Conservation (phyloP, 2,888 invertebrate species). For the Lypha dubia region DNA sequence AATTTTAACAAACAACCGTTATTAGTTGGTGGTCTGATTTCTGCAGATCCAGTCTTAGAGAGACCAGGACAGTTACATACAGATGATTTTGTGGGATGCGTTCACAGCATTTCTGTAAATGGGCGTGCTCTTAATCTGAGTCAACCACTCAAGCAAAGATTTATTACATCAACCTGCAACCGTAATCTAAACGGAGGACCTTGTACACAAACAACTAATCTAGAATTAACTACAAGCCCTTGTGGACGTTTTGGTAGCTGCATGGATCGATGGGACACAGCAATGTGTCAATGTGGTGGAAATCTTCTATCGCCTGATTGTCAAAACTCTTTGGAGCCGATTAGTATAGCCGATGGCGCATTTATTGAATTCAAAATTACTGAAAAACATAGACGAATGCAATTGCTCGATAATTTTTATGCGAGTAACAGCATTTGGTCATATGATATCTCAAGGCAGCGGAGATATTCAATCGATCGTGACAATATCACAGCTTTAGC, state of each 20-base stretch:
- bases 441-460: slow-evolving; percentile 78
- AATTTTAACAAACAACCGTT: slow-evolving; percentile 95
- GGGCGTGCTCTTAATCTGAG: slow-evolving; percentile 92
- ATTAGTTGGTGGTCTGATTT: slow-evolving; percentile 92
- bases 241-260: slow-evolving; percentile 89
- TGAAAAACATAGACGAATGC: slow-evolving; percentile 93
- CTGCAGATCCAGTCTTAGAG: slow-evolving; percentile 93
- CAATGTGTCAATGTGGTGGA: slow-evolving; percentile 89
- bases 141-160: slow-evolving; percentile 88
- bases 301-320: slow-evolving; percentile 91
- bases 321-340: slow-evolving; percentile 89
- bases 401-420: slow-evolving; percentile 91
- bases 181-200: slow-evolving; percentile 87
- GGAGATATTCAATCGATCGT: slow-evolving; percentile 81
- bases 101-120: slow-evolving; percentile 95
- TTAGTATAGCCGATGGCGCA: slow-evolving; percentile 90
- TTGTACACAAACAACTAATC: slow-evolving; percentile 84
- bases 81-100: slow-evolving; percentile 96
- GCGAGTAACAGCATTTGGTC: slow-evolving; percentile 89
- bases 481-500: slow-evolving; percentile 81
- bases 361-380: slow-evolving; percentile 91
- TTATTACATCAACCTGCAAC: slow-evolving; percentile 90
- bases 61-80: slow-evolving; percentile 95
- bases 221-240: slow-evolving; percentile 81
- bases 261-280: slow-evolving; percentile 92